Evolutionary conservation across 2,888 invertebrate species (phyloP), one percentile per base, ranked within the genome.

Genomic region (Argynnis bischoffii): DNA sequence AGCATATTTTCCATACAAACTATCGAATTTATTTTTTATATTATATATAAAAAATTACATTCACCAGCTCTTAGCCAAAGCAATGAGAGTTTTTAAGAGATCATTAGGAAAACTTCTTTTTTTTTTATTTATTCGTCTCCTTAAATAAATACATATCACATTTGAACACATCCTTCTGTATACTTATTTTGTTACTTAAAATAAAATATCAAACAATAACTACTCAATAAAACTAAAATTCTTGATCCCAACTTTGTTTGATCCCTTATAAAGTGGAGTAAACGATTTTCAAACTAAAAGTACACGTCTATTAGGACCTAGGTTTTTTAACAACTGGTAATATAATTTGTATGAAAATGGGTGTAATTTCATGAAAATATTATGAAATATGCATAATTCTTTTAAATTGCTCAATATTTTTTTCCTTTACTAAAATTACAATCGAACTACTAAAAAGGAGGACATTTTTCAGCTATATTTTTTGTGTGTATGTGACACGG

Each of bases 111-210:
- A 92, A 91, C 91, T 91, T 83, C 78, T 81, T 86, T 72, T 91
- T n/a, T 79, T 81, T 86, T 71, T 71, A 85, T 80, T 82, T 81
- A 79, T 83, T 81, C 81, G 77, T 79, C 81, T 82, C 82, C 90
- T 89, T 90, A 90, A 88, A 87, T 85, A 90, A 88, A 88, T 88
- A 88, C 84, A 83, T 92, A 92, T 92, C 92, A 92, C 92, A 92
- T 88, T 89, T 92, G 92, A 92, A 92, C 92, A 92, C 91, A 92
- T 90, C 84, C 86, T 86, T 89, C 85, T 81, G 79, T 61, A 61
- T 61, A 61, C 81, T 81, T 83, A 83, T 83, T 84, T 86, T 84
- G 79, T 85, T 83, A 82, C 75, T 81, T 83, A 83, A 77, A 75
- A 76, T 71, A 72, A 73, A 71, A 75, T 51, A 74, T 67, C 67